Evolutionary conservation across 2,113 vertebrate species (phyloP), one percentile per base, ranked within the genome.

Genomic region (Leucopsar rothschildi): DNA sequence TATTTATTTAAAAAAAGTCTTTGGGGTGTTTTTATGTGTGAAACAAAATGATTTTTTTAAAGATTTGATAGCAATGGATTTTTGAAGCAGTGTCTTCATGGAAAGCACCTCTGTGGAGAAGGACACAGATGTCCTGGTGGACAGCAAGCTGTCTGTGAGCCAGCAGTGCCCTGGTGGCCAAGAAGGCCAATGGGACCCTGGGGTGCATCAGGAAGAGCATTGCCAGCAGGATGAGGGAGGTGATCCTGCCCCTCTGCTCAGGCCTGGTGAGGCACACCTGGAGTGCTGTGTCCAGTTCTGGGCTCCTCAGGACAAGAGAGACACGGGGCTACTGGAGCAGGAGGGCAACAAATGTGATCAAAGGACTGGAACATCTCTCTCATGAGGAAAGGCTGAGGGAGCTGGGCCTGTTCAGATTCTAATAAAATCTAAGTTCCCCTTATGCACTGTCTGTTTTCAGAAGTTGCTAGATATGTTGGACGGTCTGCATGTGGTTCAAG

Each of bases 111-210:
- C 21, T 77, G 10, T 0, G 1, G 31, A 76, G n/a, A 55, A 82
- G 9, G 17, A 28, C 18, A 0, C 29, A 8, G 8, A 2, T 3
- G 5, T 33, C 0, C 0, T 40, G 15, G 56, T 33, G 15, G 5
- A 5, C 12, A 49, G 2, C 14, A 55, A 55, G 17, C 24, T 61
- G 22, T 76, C 17, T 25, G 9, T 35, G 55, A 55, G 8, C 22
- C 52, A 59, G 12, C 27, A 23, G 15, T 37, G 44, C 12, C 44
- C 37, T 59, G 9, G 22, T 65, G 44, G 29, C 25, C 29, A 56
- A 55, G 47, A 42, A 42, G 25, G 12, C 6, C n/a, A 35, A 0
- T 4, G 35, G n/a, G 0, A 11, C 40, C 29, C 35, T 69, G 63
- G 17, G 4, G 8, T 35, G 6, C n/a, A 9, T 61, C 2, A 49